Base-by-base conservation (phyloP, 2,888 invertebrate genomes). In the Lepas anatifera region DNA sequence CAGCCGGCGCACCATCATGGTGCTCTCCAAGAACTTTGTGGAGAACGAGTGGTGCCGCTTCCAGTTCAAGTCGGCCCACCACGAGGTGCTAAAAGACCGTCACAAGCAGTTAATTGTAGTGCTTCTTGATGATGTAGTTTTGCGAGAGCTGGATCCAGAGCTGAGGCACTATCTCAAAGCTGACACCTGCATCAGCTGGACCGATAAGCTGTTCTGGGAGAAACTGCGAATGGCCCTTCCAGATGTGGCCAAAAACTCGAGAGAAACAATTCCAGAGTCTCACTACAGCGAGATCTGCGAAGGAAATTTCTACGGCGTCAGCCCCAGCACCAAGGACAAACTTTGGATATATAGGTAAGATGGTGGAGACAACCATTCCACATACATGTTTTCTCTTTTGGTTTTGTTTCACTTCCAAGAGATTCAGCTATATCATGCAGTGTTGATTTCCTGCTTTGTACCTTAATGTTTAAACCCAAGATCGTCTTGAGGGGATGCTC, bases 121-220 rank as follows among this genome's bases (percentile, higher is more conserved):
- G 74, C 83, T 93, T 73, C 84, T 91, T 76, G 92, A 90, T 74
- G 90, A 92, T 80, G 88, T 92, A 76, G 70, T 72, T 7, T 87
- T 88, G 76, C 87, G 89, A 78, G 89, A 91, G 79, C 83, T 92
- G 75, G 92, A 92, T 80, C 88, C 89, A 6, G 92, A 92, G 78
- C 87, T 94, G 77, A 86, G 91, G 77, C 84, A 91, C 75, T 93
- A 92, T 80, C 84, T 95, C 75, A 90, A 92, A 80, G 90, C 90
- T 70, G 89, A 91, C 77, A 58, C 58, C 32, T 85, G 90, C 69
- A 85, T 95, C 72, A 85, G 89, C 75, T 92, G 91, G 88, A 90
- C 90, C 76, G 94, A 95, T 80, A 89, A 89, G 77, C 85, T 92
- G 78, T 96, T 96, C 83, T 95, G 95, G 94, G 94, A 95, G 80